Evolutionary conservation across 2,888 invertebrate species (phyloP).

Genomic region (Brassicogethes aeneus): DNA sequence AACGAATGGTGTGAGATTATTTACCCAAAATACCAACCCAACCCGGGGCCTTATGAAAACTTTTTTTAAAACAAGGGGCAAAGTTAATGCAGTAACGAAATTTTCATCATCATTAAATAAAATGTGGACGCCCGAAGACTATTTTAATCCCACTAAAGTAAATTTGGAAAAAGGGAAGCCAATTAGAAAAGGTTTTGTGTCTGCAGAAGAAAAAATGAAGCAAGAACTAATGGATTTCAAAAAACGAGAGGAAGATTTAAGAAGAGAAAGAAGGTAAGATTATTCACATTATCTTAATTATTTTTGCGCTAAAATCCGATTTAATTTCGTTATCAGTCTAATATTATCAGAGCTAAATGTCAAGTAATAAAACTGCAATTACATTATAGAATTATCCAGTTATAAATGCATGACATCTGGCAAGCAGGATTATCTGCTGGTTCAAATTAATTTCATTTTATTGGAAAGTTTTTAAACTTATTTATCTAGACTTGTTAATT

Average conservation of each 20-base stretch:
- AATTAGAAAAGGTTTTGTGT: constrained; percentile 67
- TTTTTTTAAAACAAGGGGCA: constrained; percentile 73
- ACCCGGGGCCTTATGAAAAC: constrained; percentile 75
- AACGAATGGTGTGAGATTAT: constrained; percentile 47
- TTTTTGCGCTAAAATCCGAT: no score
- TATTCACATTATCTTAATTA: background rate
- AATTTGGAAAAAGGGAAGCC: constrained; percentile 47
- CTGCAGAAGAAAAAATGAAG: constrained; percentile 76
- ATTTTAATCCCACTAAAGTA: constrained; percentile 34
- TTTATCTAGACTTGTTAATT: no score
- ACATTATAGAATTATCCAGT: no score
- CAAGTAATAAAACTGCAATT: no score
- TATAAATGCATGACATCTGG: no score
- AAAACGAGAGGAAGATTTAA: constrained; percentile 44
- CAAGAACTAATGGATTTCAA: constrained; percentile 75
- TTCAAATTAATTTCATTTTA: no score
- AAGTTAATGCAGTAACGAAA: constrained; percentile 42
- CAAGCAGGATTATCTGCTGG: no score
- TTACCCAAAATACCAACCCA: constrained; percentile 47
- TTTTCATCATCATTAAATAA: constrained; percentile 19
- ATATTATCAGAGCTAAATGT: no score
- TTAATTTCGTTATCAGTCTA: no score
- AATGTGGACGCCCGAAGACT: constrained; percentile 22
- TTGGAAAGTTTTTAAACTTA: no score
- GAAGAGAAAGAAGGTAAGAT: constrained; percentile 50